Percentiles rank a stretch among this genome's conserved stretches.
These are phyloP conservation scores for Elaphurus davidianus DNA, from an alignment of 2,113 vertebrate species.

Conservation along the genomic window DNA sequence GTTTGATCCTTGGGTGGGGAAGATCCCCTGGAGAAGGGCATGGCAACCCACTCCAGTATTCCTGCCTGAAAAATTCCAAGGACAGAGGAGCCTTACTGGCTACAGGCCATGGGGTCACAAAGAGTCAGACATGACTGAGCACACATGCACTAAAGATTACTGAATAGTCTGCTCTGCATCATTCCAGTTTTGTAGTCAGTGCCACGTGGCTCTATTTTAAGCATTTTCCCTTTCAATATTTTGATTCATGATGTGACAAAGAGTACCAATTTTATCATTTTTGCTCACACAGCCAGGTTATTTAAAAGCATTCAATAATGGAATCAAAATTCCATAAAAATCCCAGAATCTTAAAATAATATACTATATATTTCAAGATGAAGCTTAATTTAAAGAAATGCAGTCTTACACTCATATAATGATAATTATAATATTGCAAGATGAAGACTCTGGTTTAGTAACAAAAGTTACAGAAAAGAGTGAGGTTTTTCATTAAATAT, in stretches of 20 bases:
- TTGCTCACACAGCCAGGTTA: background rate
- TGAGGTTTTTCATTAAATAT: background rate
- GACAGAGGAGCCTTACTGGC: background rate
- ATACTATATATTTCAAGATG: background rate
- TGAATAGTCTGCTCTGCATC: background rate
- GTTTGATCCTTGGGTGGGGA: background rate
- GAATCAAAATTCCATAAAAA: background rate
- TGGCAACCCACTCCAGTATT: background rate
- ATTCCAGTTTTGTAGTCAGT: background rate
- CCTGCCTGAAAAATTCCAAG: background rate
- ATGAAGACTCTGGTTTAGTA: background rate
- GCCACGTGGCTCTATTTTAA: background rate
- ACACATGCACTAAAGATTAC: background rate
- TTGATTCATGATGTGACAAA: background rate
- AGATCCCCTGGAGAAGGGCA: background rate
- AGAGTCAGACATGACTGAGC: background rate
- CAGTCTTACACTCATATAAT: background rate
- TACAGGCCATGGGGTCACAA: background rate
- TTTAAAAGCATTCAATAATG: background rate
- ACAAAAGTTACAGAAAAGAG: background rate
- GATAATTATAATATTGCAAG: background rate
- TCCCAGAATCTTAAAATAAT: slow-evolving; percentile 20
- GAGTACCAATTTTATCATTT: background rate
- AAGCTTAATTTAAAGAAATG: background rate
- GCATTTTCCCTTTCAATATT: background rate